Evolutionary conservation across 2,888 invertebrate genomes (phyloP), one percentile per base, ranked within the genome.

Genomic region (Lithophane semibrunnea): DNA sequence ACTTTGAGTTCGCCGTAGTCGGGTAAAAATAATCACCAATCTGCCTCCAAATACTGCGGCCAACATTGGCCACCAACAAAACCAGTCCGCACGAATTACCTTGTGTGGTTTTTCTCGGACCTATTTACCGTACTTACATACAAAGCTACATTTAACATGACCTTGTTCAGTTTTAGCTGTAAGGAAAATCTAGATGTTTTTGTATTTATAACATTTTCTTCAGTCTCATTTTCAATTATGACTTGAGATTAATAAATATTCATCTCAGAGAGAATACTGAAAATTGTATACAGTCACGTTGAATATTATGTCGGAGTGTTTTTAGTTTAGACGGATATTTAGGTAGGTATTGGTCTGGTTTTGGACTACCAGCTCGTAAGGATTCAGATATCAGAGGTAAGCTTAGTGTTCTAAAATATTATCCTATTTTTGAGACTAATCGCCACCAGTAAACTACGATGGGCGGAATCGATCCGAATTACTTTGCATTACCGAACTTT

Each of bases 201-300:
- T 47, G 44, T 65, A 69, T 75, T 49, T 61, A 29, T 16, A 56
- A 61, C 9, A 42, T 79, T 82, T 65, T 56, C 13, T 54, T 58
- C 54, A n/a, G 5, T 54, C n/a, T 64, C 24, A 37, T 24, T 61
- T 54, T 63, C 44, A 12, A 73, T 29, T 72, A 52, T 21, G 49
- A 44, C 8, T 80, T 64, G 16, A 21, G 13, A 44, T 67, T 37
- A 77, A 77, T 78, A 78, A n/a, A n/a, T n/a, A n/a, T n/a, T n/a
- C n/a, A n/a, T n/a, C n/a, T n/a, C 56, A 44, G 18, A 64, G 7
- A 29, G 44, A 61, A 58, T 16, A n/a, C 21, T 42, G 24, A 54
- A 47, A 29, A 44, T 58, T n/a, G 9, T 29, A 13, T 77, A 64
- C 37, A 3, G 29, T 54, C 18, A 18, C 12, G 21, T 37, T 77